Conservation (phyloP, 1,140 invertebrate genomes). For the Parapsyche elsis region DNA sequence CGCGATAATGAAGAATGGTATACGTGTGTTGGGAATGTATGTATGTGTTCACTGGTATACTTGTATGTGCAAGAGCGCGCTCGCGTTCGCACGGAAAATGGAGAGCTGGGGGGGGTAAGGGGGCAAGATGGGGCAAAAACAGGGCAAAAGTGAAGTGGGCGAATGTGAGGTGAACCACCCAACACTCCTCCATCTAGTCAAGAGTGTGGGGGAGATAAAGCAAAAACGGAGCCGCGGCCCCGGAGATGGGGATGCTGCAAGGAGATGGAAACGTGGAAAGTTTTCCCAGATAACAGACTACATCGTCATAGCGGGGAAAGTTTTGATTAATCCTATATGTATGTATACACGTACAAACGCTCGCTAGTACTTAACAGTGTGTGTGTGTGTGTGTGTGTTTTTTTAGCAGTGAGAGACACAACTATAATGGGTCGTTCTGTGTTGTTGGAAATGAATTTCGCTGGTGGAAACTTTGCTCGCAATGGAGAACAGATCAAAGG, state of each 20-base stretch:
- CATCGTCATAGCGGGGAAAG: constrained; percentile 45
- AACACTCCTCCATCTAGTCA: not conserved
- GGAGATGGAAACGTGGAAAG: constrained; percentile 47
- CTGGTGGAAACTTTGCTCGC: constrained; percentile 5
- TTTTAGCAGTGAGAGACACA: constrained; percentile 29
- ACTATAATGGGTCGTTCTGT: constrained; percentile 34
- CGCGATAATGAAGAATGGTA: constrained; percentile 55
- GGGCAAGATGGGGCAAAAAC: constrained; percentile 45
- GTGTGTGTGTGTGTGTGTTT: constrained; percentile 9
- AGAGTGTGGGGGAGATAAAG: constrained; percentile 36
- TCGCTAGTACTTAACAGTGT: not conserved
- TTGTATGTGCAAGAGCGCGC: not conserved
- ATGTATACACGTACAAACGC: constrained; percentile 8
- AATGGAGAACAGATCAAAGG: constrained; percentile 14
- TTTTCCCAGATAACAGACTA: constrained; percentile 48
- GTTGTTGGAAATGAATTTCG: constrained; percentile 38
- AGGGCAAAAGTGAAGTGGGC: constrained; percentile 48
- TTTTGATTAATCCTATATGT: constrained; percentile 44
- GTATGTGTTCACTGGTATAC: not conserved
- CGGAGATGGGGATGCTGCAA: constrained; percentile 34
- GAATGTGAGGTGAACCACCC: constrained; percentile 12
- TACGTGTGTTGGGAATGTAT: not conserved
- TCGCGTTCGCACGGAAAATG: not conserved
- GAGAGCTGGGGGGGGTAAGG: not conserved
- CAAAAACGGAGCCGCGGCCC: constrained; percentile 37